These are phyloP conservation scores for Antechinus stuartii DNA, from an alignment of 2,113 vertebrate species.

Conservation along the genomic window DNA sequence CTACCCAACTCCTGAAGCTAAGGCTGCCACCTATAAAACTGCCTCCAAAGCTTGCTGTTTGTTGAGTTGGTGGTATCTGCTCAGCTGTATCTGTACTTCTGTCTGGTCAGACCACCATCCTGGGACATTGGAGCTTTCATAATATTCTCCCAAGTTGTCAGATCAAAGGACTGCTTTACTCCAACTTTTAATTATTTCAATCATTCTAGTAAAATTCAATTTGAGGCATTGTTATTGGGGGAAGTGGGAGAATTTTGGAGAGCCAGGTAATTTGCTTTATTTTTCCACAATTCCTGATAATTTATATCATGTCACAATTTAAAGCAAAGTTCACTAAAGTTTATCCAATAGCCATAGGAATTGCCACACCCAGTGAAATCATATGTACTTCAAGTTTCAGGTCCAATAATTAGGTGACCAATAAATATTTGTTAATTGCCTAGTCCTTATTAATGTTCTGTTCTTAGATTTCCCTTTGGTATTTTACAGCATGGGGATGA, in stretches of 20 bases:
- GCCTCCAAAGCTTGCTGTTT: no score
- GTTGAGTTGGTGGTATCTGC: no score
- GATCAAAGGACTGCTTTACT: background rate
- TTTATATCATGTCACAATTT: background rate
- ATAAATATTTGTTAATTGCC: background rate
- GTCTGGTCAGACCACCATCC: background rate
- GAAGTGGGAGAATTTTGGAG: background rate
- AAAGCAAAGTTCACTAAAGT: background rate
- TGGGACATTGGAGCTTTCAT: background rate
- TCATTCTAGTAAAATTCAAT: background rate
- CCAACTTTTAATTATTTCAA: background rate
- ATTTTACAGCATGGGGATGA: background rate
- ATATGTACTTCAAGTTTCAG: background rate
- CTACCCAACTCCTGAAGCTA: background rate
- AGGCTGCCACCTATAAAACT: background rate
- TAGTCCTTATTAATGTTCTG: background rate
- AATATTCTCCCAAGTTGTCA: background rate
- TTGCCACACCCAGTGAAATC: background rate
- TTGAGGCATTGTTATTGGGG: background rate
- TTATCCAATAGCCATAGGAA: background rate
- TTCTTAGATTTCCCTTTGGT: background rate
- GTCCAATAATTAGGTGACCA: background rate
- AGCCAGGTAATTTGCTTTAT: background rate
- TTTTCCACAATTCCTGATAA: background rate
- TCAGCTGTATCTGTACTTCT: background rate